Percentiles rank a stretch among this genome's conserved stretches.
Evolutionary conservation across 35 echinoderm and acorn worm genomes (phyloP).

Genomic region (Holothuria glaberrima): DNA sequence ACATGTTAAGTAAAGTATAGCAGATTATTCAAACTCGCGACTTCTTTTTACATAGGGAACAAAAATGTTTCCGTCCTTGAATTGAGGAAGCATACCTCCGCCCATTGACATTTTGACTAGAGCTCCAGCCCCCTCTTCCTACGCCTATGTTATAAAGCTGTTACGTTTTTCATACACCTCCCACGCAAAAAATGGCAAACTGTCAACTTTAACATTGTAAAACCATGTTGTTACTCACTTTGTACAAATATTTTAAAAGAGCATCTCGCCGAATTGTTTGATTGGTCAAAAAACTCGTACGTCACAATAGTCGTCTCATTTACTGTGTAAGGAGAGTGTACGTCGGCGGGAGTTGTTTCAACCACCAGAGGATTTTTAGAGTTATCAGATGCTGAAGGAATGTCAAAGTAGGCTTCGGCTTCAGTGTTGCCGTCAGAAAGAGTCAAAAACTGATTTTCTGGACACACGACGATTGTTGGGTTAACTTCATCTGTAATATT

Average conservation of each 20-base stretch:
- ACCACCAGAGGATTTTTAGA: slow-evolving; percentile 34
- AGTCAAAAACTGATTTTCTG: slow-evolving; percentile 29
- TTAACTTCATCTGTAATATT: slow-evolving; percentile 45
- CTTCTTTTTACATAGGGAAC: too few relatives aligned
- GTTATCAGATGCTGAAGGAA: slow-evolving; percentile 71
- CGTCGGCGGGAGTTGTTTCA: slow-evolving; percentile 42
- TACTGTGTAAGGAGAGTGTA: slow-evolving; percentile 70
- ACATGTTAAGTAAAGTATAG: too few relatives aligned
- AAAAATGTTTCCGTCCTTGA: too few relatives aligned
- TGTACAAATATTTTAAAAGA: slow-evolving; percentile 55
- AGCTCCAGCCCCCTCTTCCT: too few relatives aligned
- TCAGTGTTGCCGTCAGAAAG: slow-evolving; percentile 11
- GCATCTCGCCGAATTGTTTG: slow-evolving; percentile 56
- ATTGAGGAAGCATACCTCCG: too few relatives aligned
- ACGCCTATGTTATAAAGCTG: too few relatives aligned
- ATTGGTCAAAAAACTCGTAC: slow-evolving; percentile 62
- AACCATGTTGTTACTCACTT: too few relatives aligned
- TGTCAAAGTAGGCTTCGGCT: slow-evolving; percentile 56
- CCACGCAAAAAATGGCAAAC: too few relatives aligned
- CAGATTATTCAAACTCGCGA: too few relatives aligned
- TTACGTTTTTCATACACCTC: too few relatives aligned
- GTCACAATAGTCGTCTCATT: slow-evolving; percentile 58
- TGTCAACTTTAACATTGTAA: too few relatives aligned
- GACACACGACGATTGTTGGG: slow-evolving; percentile 67
- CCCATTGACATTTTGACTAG: too few relatives aligned